These are phyloP conservation scores for Procambarus virginalis DNA, from an alignment of 1,140 invertebrate species.

Conservation along the genomic window DNA sequence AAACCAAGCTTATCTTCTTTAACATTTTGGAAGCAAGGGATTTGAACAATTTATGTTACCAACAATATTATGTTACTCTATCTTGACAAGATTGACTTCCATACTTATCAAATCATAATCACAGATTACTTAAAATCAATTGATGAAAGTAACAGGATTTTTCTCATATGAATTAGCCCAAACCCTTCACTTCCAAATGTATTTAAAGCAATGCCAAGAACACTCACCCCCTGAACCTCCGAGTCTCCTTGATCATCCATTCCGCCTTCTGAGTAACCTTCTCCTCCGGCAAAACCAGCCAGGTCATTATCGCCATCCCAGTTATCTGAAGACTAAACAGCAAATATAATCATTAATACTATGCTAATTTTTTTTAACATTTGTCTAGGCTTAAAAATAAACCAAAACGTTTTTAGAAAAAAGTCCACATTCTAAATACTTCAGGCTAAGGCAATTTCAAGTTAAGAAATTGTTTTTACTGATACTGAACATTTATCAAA, in stretches of 20 bases:
- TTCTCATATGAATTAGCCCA: not conserved
- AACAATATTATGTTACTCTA: not conserved
- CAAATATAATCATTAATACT: not conserved
- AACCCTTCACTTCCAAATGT: conserved; percentile 7
- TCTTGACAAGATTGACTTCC: not conserved
- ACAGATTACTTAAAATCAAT: not conserved
- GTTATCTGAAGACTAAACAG: conserved; percentile 41
- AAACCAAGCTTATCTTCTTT: not conserved
- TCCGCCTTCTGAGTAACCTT: conserved; percentile 28
- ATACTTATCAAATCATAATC: not conserved
- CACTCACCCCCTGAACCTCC: conserved; percentile 58
- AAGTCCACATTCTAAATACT: no score
- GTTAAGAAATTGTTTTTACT: no score
- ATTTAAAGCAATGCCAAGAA: not conserved
- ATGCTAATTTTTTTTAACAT: not conserved
- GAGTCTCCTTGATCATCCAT: conserved; percentile 42
- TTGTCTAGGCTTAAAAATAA: no score
- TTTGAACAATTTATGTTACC: not conserved
- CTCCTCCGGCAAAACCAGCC: conserved; percentile 19
- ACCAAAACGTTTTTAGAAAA: no score
- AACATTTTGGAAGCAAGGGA: not conserved
- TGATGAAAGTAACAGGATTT: not conserved
- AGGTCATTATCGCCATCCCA: conserved; percentile 53
- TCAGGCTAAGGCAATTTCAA: no score
- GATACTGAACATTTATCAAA: no score